Evolutionary conservation across 2,113 vertebrate genomes (phyloP).

Genomic region (Nothocercus nigrocapillus): DNA sequence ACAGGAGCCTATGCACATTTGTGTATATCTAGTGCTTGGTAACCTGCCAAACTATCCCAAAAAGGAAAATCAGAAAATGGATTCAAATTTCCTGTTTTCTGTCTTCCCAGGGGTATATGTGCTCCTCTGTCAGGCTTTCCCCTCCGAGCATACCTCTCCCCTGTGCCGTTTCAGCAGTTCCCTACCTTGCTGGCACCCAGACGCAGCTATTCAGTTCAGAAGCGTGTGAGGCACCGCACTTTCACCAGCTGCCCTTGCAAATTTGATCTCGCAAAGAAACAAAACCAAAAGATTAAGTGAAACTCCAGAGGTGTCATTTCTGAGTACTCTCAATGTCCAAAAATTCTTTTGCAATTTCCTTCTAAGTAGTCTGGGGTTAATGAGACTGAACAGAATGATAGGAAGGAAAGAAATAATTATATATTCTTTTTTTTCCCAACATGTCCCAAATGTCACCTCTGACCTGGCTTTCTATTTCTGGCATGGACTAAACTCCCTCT

Average conservation of each 20-base stretch:
- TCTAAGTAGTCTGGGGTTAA: slow-evolving; percentile 29
- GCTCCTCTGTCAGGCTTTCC: background rate
- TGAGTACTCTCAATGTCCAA: background rate
- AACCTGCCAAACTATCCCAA: background rate
- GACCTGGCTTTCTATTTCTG: slow-evolving; percentile 73
- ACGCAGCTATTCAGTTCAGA: background rate
- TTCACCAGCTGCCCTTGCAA: background rate
- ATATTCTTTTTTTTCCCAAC: slow-evolving; percentile 26
- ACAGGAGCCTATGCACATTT: background rate
- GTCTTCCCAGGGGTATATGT: background rate
- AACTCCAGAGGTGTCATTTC: background rate
- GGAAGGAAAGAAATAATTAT: slow-evolving; percentile 67
- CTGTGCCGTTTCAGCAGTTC: background rate
- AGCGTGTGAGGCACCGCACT: background rate
- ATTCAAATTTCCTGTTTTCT: background rate
- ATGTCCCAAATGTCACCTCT: slow-evolving; percentile 70
- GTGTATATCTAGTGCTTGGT: background rate
- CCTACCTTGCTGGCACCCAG: background rate
- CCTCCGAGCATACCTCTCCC: background rate
- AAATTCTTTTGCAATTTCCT: slow-evolving; percentile 45
- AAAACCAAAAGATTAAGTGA: background rate
- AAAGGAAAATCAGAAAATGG: background rate
- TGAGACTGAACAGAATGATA: slow-evolving; percentile 44
- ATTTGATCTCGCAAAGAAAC: background rate
- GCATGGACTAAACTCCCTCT: slow-evolving; percentile 60